Base-by-base conservation (phyloP, 2,888 invertebrate species). In the Crossocerus cetratus region DNA sequence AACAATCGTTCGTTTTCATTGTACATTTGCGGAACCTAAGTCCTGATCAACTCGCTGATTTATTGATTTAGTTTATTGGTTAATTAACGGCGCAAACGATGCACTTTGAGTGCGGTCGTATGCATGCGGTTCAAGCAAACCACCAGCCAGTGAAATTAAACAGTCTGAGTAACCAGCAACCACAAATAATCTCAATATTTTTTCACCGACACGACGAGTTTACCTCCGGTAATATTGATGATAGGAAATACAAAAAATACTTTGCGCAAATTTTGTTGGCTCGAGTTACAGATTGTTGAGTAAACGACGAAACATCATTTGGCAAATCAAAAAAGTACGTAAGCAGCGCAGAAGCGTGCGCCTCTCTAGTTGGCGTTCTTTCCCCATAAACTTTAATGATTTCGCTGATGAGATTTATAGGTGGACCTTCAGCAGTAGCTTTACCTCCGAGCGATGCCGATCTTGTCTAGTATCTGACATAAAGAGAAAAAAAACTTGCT, bases 71-170 rank as follows among this genome's bases (percentile, higher is more conserved):
- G 59, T 77, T 77, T 72, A 77, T 77, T 68, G 74, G 78, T 77
- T 81, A 78, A 78, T 81, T 81, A 81, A 74, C 72, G 58, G 49
- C 16, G 55, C 65, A 63, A 68, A 72, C 74, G 32, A 32, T 32
- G 32, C 8, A 32, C 32, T 32, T 32, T 32, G 32, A 8, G 32
- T 32, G 32, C 32, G 32, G 32, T 11, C 8, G 32, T 3, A 32
- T 32, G 32, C 32, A 11, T 32, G 32, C 11, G 32, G 5, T 11
- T 4, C 32, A 32, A 32, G 32, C 32, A 32, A 32, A 32, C 32
- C 32, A 32, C 32, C 32, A 32, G 8, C 32, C 8, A 2, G 3
- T 11, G 1, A 32, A 32, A 32, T 0, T 11, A 32, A 32, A 32
- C 32, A 32, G 32, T 32, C 32, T 32, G 32, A 32, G 32, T 32